Conservation (phyloP, 2,113 vertebrate species). For the Ivindomyrus marchei region DNA sequence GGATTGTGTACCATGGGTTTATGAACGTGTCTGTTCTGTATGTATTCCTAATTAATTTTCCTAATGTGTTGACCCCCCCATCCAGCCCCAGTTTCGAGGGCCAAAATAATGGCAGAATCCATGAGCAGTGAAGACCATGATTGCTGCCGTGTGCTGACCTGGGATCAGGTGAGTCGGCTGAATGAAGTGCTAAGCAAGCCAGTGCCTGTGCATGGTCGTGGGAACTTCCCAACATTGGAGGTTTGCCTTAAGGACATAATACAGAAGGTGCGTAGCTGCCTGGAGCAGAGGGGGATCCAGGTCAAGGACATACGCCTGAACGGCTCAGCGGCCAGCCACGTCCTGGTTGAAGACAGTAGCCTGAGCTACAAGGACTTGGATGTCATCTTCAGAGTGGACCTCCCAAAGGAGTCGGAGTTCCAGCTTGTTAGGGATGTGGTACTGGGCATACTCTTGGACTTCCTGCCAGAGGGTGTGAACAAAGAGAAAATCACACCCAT, state of each 20-base stretch:
- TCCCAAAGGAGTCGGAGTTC: slow-evolving; percentile 77
- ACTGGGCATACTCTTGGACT: slow-evolving; percentile 83
- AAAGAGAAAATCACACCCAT: slow-evolving; percentile 85
- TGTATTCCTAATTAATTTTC: not conserved
- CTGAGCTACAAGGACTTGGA: slow-evolving; percentile 96
- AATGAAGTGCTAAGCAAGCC: slow-evolving; percentile 81
- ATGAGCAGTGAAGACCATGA: slow-evolving; percentile 39
- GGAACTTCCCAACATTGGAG: slow-evolving; percentile 92
- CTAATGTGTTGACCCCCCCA: slow-evolving; percentile 5
- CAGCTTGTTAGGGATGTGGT: slow-evolving; percentile 87
- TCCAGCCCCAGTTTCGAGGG: slow-evolving; percentile 24
- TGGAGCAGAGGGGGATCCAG: slow-evolving; percentile 71
- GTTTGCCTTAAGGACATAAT: slow-evolving; percentile 88
- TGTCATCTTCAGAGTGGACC: slow-evolving; percentile 86
- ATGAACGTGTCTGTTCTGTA: not conserved
- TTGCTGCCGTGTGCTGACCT: slow-evolving; percentile 76
- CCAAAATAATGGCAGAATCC: slow-evolving; percentile 42
- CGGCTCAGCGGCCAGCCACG: slow-evolving; percentile 89
- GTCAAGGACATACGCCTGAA: slow-evolving; percentile 89
- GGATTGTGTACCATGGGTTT: not conserved
- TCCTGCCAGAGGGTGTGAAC: slow-evolving; percentile 87
- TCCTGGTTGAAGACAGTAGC: slow-evolving; percentile 86
- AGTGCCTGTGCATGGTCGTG: slow-evolving; percentile 83
- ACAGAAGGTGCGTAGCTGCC: slow-evolving; percentile 71
- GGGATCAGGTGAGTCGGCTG: slow-evolving; percentile 89